phyloP scores from a whole-genome alignment of 2,888 invertebrate species.

The Pogonocherus hispidulus region DNA sequence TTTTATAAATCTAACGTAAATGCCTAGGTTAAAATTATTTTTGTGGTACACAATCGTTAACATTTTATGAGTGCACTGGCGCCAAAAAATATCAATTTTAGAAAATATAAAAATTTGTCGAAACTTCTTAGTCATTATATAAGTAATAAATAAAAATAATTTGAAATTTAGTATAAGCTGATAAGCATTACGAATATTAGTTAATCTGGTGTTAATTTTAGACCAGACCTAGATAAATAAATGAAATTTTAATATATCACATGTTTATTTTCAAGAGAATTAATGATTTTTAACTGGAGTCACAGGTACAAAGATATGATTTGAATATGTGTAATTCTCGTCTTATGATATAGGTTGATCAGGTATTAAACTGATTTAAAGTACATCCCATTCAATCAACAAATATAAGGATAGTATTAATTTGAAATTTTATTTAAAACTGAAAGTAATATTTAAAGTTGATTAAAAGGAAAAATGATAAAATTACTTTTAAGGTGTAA shows the following conservation, averaged over 20 bases:
- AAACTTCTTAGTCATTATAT: too few relatives aligned
- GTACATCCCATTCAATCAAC: too few relatives aligned
- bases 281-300: not conserved
- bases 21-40: not conserved
- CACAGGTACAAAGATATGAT: too few relatives aligned
- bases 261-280: not conserved
- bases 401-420: not conserved
- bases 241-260: not conserved
- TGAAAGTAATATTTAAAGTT: too few relatives aligned
- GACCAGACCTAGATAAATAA: too few relatives aligned
- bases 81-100: not conserved
- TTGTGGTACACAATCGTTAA: too few relatives aligned
- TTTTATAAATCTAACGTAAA: not conserved
- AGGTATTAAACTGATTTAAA: not conserved
- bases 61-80: too few relatives aligned
- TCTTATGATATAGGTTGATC: not conserved
- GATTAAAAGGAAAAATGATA: too few relatives aligned
- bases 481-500: too few relatives aligned
- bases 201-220: not conserved
- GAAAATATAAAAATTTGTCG: too few relatives aligned
- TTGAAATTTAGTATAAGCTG: not conserved
- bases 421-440: not conserved
- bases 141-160: too few relatives aligned
- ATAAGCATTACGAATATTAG: not conserved
- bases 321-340: too few relatives aligned